Conservation (phyloP, 2,888 invertebrate genomes). For the Enchytraeus crypticus region DNA sequence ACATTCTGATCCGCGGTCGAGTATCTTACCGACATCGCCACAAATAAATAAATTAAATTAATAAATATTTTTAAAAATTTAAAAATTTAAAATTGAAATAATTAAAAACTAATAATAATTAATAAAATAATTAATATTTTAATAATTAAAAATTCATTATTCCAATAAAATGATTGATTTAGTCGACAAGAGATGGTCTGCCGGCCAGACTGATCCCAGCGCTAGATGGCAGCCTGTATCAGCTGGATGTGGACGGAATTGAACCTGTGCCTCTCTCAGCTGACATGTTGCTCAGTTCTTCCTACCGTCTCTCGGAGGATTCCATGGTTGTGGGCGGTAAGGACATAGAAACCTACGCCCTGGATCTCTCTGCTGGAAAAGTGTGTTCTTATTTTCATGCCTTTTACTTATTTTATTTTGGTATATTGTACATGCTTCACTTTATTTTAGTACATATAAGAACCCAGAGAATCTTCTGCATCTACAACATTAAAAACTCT, state of each 20-base stretch:
- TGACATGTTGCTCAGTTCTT: constrained; percentile 70
- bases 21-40: too few relatives aligned
- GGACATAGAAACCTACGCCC: constrained; percentile 74
- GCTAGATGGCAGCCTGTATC: constrained; percentile 79
- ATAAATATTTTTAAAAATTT: neutral
- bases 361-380: constrained; percentile 64
- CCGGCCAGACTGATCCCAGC: constrained; percentile 74
- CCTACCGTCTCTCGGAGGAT: constrained; percentile 63
- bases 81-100: neutral
- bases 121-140: too few relatives aligned
- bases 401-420: neutral
- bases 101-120: neutral
- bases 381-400: constrained; percentile 25
- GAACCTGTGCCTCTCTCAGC: constrained; percentile 79
- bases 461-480: too few relatives aligned
- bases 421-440: too few relatives aligned
- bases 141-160: too few relatives aligned
- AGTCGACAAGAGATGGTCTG: constrained; percentile 40
- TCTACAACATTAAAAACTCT: too few relatives aligned
- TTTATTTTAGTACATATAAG: too few relatives aligned
- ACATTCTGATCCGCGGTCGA: too few relatives aligned
- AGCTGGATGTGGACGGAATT: constrained; percentile 77
- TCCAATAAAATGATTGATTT: neutral
- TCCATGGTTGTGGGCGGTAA: constrained; percentile 61
- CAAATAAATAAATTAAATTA: too few relatives aligned